Evolutionary conservation across 2,888 invertebrate genomes (phyloP), one percentile per base, ranked within the genome.

Genomic region (Harmothoe impar): DNA sequence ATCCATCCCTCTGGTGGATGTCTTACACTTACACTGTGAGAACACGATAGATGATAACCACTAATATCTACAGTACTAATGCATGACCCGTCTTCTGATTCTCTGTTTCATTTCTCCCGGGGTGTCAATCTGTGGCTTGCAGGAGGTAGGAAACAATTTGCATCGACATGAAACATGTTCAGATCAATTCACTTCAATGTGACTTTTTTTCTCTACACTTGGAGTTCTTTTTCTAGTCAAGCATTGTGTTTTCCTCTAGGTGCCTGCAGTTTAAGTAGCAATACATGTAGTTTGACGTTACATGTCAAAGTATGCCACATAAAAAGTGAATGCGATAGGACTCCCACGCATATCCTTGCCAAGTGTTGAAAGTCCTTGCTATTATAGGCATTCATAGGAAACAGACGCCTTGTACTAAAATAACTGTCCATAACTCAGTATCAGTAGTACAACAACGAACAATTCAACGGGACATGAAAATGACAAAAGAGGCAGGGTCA

Each of bases 31-130:
- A 7, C 43, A 43, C 43, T 10, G 43, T 43, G 43, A 43, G 43
- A 31, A 31, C 5, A 77, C 25, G 7, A n/a, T n/a, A 77, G 20
- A 77, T 77, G 25, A 25, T 33, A 81, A 81, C 33, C 33, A 43
- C 81, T 81, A 81, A 81, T 86, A 52, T 29, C 51, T 86, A 54
- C 33, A 52, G 51, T 86, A 86, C 86, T 86, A 86, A 86, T 86
- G 86, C 86, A 86, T 86, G 86, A 15, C 25, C 84, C 84, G 7
- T 84, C 86, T 86, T 86, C 86, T 86, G 86, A 86, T 86, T 86
- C 86, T 86, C 86, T 86, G n/a, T 86, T 86, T 86, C 86, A 86
- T 86, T 86, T 31, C 86, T 35, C 86, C 52, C 86, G 86, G 86
- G 86, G 52, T 52, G 52, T 86, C 86, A 86, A 86, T 29, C 86